A percentile compares a stretch with the other conserved stretches of the same genome.
Evolutionary conservation across 2,797 vertebrate species (phyloP).

Genomic region (Triplophysa bombifrons): DNA sequence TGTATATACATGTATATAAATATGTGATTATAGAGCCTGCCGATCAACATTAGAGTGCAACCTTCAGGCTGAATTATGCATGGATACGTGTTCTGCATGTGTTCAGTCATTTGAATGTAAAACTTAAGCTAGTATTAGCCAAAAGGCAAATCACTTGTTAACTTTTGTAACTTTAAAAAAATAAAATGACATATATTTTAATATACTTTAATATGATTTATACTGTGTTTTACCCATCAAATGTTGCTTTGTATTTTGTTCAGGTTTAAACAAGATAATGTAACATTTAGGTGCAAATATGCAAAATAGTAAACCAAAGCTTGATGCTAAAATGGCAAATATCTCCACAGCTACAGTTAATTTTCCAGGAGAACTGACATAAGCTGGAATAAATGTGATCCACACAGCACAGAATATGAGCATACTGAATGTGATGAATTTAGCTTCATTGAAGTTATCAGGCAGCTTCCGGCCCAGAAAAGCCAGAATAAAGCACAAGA

Average conservation of each 20-base stretch:
- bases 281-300: slow-evolving; percentile 76
- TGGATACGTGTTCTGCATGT: too few relatives aligned
- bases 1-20: too few relatives aligned
- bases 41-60: too few relatives aligned
- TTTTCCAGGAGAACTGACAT: slow-evolving; percentile 78
- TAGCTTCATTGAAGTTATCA: slow-evolving; percentile 46
- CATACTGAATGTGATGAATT: slow-evolving; percentile 47
- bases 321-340: slow-evolving; percentile 77
- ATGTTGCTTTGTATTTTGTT: slow-evolving; percentile 71
- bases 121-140: too few relatives aligned
- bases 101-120: too few relatives aligned
- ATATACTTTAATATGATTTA: slow-evolving; percentile 35
- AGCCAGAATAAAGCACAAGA: slow-evolving; percentile 20
- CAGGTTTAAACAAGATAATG: slow-evolving; percentile 68
- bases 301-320: slow-evolving; percentile 71
- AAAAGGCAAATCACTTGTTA: too few relatives aligned
- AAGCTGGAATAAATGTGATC: slow-evolving; percentile 70
- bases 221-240: slow-evolving; percentile 66
- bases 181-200: neutral
- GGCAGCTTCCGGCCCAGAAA: slow-evolving; percentile 34
- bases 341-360: slow-evolving; percentile 77
- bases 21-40: too few relatives aligned
- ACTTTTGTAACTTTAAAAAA: too few relatives aligned
- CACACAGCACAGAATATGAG: slow-evolving; percentile 46
- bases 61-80: too few relatives aligned